Evolutionary conservation across 2,888 invertebrate species (phyloP).

Genomic region (Rhamphomyia laevipes): DNA sequence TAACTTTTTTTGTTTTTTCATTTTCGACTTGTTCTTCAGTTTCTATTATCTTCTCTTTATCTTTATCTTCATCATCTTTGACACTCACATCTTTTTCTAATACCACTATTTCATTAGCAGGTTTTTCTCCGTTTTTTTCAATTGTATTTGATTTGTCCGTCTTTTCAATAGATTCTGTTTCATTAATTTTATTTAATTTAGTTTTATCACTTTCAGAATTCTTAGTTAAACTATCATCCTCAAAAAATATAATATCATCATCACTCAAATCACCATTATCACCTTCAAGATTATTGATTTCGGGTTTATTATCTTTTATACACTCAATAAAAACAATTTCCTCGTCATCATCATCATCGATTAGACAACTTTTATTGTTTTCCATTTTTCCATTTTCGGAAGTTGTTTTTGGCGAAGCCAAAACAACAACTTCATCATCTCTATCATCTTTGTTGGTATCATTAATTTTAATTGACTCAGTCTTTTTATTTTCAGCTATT

Average conservation of each 20-base stretch:
- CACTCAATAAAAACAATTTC: conserved; percentile 12
- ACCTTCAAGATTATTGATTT: conserved; percentile 1
- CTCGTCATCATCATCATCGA: conserved; percentile 11
- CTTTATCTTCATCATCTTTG: not conserved
- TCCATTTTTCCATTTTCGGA: not conserved
- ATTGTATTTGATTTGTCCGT: not conserved
- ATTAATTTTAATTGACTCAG: not conserved
- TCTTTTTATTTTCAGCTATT: not conserved
- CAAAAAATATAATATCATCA: not conserved
- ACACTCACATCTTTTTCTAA: not conserved
- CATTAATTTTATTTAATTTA: not conserved
- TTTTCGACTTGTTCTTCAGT: not conserved
- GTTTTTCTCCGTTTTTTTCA: not conserved
- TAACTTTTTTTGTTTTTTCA: not conserved
- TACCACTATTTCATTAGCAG: not conserved
- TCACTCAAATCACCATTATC: conserved; percentile 1
- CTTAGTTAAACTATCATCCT: conserved; percentile 2
- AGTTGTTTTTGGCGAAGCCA: not conserved
- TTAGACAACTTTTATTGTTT: conserved; percentile 1
- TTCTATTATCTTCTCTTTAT: not conserved
- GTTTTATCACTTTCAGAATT: not conserved
- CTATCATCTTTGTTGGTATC: conserved; percentile 12
- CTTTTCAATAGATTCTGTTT: conserved; percentile 1
- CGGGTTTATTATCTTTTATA: conserved; percentile 6
- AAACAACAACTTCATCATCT: conserved; percentile 32